A percentile compares a stretch with the other conserved stretches of the same genome.
These are phyloP conservation scores for Capromys pilorides DNA, from an alignment of 2,797 vertebrate genomes.

Conservation along the genomic window DNA sequence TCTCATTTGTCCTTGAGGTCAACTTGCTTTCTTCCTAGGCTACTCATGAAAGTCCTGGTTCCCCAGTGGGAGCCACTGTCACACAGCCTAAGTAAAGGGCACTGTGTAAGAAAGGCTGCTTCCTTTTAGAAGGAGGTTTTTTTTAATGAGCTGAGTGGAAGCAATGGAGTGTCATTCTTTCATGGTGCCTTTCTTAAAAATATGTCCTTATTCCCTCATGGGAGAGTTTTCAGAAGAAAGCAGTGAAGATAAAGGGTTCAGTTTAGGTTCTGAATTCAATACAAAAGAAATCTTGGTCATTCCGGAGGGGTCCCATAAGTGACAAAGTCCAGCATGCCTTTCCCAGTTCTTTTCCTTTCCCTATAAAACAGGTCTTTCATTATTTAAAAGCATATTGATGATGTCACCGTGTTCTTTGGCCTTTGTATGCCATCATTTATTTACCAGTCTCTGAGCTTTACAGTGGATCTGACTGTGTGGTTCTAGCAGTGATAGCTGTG, in stretches of 20 bases:
- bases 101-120: neutral
- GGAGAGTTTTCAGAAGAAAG: constrained; percentile 32
- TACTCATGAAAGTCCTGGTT: neutral
- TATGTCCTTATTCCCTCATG: neutral
- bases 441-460: constrained; percentile 32
- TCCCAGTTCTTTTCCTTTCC: neutral
- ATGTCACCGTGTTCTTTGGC: neutral
- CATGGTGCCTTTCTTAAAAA: neutral
- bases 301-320: neutral
- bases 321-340: neutral
- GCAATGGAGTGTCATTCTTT: constrained; percentile 17
- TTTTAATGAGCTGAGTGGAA: neutral
- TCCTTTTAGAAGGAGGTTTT: neutral
- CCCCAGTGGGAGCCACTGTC: neutral
- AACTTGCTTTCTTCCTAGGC: neutral
- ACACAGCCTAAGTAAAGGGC: neutral
- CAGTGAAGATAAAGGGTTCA: neutral
- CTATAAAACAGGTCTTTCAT: neutral
- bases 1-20: neutral
- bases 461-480: neutral
- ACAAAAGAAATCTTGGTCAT: neutral
- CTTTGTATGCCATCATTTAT: neutral
- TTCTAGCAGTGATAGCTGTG: neutral
- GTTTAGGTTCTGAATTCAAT: constrained; percentile 25
- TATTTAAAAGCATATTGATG: constrained; percentile 33